Evolutionary conservation across 1,140 invertebrate species (phyloP).

Genomic region (Notospermus geniculatus): DNA sequence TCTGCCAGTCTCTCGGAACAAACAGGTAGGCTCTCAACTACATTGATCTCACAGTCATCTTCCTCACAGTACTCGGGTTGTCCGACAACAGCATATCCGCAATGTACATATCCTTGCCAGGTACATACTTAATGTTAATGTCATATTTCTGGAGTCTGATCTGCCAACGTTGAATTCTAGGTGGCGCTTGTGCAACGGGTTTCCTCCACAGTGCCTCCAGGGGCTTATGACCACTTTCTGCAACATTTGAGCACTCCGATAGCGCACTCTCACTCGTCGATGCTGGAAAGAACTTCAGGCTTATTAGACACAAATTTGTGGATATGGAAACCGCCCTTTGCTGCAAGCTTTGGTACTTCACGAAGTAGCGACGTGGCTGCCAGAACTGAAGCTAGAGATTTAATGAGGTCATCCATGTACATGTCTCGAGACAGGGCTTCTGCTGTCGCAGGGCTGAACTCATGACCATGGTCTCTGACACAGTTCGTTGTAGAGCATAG

Average conservation of each 20-base stretch:
- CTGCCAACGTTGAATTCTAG: conserved; percentile 50
- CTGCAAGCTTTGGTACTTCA: too few species aligned
- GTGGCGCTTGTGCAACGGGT: conserved; percentile 13
- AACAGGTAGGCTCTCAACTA: neutral
- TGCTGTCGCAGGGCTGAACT: too few species aligned
- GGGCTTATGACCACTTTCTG: conserved; percentile 47
- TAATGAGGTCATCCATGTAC: too few species aligned
- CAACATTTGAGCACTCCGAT: too few species aligned
- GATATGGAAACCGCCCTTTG: too few species aligned
- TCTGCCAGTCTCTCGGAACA: too few species aligned
- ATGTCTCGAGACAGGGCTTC: too few species aligned
- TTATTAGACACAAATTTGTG: too few species aligned
- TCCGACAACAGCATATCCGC: conserved; percentile 33
- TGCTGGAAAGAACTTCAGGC: too few species aligned
- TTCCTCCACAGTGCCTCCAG: conserved; percentile 44
- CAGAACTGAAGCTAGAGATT: too few species aligned
- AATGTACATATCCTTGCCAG: conserved; percentile 51
- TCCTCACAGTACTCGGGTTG: neutral
- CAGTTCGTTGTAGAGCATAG: conserved; percentile 20
- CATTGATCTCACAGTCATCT: neutral
- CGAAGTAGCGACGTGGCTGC: too few species aligned
- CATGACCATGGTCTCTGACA: conserved; percentile 11
- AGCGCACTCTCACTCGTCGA: too few species aligned
- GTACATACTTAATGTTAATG: conserved; percentile 49
- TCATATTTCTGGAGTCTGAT: conserved; percentile 54